These are phyloP conservation scores for Willisornis vidua DNA, from an alignment of 2,113 vertebrate genomes.

Conservation along the genomic window DNA sequence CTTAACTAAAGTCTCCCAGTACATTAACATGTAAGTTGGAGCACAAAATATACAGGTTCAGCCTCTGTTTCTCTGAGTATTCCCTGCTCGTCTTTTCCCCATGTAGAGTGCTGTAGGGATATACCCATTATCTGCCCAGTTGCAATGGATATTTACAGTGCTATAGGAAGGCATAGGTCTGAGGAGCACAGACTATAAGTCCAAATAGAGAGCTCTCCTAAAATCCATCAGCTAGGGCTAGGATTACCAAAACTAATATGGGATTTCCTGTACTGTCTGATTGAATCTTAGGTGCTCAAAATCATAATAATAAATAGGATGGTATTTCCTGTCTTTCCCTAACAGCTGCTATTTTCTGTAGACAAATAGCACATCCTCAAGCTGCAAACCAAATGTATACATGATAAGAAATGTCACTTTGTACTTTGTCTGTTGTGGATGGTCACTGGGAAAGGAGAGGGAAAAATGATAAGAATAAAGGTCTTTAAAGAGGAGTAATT, in stretches of 20 bases:
- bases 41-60: not conserved
- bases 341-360: not conserved
- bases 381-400: not conserved
- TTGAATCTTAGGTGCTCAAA: not conserved
- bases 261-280: not conserved
- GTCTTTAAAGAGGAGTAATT: not conserved
- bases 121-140: not conserved
- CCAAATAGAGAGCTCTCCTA: not conserved
- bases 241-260: not conserved
- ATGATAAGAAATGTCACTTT: not conserved
- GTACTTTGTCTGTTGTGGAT: not conserved
- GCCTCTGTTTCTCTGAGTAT: not conserved
- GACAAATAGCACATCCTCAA: not conserved
- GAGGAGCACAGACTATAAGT: not conserved
- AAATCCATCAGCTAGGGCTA: not conserved
- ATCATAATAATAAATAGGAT: not conserved
- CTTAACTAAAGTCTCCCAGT: not conserved
- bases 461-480: not conserved
- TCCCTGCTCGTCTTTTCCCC: not conserved
- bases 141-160: not conserved
- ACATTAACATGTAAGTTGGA: not conserved
- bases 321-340: not conserved
- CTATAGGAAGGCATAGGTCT: not conserved
- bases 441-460: not conserved
- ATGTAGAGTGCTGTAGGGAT: not conserved